Percentiles rank a stretch among this genome's conserved stretches.
Conservation (phyloP, 1,140 invertebrate species). For the Rhizoglyphus robini region DNA sequence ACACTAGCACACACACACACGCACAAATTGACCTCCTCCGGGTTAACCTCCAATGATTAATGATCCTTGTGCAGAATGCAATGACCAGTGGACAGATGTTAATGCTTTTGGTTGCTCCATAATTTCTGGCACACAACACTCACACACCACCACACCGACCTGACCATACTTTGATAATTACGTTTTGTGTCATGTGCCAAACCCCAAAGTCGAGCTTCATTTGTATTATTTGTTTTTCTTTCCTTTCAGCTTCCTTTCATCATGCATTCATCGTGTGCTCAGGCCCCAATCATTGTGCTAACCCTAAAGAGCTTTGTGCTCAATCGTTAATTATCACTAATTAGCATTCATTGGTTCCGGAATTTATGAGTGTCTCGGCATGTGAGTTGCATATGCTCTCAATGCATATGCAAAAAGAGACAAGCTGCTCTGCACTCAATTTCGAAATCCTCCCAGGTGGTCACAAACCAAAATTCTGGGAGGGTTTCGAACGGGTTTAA, state of each 20-base stretch:
- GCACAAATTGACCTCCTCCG: not conserved
- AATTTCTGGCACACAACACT: too few relatives aligned
- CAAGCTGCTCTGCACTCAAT: too few relatives aligned
- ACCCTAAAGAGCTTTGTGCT: not conserved
- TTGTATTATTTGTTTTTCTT: not conserved
- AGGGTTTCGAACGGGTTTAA: too few relatives aligned
- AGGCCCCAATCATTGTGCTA: too few relatives aligned
- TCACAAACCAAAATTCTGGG: too few relatives aligned
- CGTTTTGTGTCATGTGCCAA: too few relatives aligned
- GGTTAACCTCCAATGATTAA: not conserved
- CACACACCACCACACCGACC: too few relatives aligned
- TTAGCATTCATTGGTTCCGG: conserved; percentile 10
- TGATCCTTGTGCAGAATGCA: not conserved
- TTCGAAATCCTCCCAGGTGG: too few relatives aligned
- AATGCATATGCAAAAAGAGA: too few relatives aligned
- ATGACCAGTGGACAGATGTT: not conserved
- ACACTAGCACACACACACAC: not conserved
- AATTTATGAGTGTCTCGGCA: not conserved
- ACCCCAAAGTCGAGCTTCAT: too few relatives aligned
- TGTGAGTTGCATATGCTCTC: too few relatives aligned
- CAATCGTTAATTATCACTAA: not conserved
- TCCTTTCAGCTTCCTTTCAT: not conserved
- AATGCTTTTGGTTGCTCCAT: not conserved
- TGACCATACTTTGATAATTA: too few relatives aligned
- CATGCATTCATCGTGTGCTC: not conserved